Base-by-base conservation (phyloP, 2,113 vertebrate species). In the Lampris megalopsis region DNA sequence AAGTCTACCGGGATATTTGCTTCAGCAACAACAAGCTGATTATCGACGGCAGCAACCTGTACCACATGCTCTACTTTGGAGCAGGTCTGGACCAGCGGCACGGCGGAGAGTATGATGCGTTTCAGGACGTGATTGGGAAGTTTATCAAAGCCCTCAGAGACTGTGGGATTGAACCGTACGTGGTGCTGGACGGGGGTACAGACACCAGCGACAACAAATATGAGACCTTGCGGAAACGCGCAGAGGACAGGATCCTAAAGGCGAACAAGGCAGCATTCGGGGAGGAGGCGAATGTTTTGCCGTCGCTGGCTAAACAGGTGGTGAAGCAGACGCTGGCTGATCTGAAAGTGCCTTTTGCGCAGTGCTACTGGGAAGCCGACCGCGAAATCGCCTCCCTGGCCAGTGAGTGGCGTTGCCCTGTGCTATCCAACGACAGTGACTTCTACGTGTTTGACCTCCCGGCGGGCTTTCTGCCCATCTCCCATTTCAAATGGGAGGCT, bases 401-500 rank as follows among this genome's bases (percentile, higher is more conserved):
- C 53, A 94, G 93, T 73, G 76, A 92, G 13, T 96, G 96, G 96
- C 88, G 88, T 52, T 97, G 96, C 60, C 95, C 95, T 0, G 92
- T 97, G 4, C 85, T 97, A 9, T 94, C 95, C 0, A 90, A 92
- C 0, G 95, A 96, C 65, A 97, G 95, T 78, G 95, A 97, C 83
- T 97, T 97, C 57, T 96, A 88, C 76, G 89, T 96, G 61, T 97
- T 95, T 86, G 91, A 95, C 53, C 76, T 96, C 60, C 81, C 80
- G 11, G 81, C 57, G 52, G 96, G 96, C 0, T 94, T 94, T 79
- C 90, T 94, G 77, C 95, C 95, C 0, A 66, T 94, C 11, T 84
- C 35, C n/a, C 84, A 92, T 61, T 96, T 97, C 79, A 88, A 92
- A 45, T 97, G 96, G 96, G 80, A 13, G 24, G 6, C 35, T 5